Evolutionary conservation across 1,140 invertebrate species (phyloP).

Genomic region (Druon quercuslanigerum): DNA sequence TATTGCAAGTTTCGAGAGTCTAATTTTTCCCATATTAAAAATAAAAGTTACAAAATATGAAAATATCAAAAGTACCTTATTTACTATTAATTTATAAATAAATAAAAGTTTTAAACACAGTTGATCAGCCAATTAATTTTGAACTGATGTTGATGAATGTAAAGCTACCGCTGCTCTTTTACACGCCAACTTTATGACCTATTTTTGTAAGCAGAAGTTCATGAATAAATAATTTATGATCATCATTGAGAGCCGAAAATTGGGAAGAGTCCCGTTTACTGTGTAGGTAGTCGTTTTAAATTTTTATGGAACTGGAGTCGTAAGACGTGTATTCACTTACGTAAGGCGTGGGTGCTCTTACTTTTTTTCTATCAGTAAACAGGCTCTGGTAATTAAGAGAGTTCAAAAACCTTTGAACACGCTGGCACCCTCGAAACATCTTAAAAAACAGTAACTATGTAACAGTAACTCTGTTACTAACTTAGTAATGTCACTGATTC

Average conservation of each 20-base stretch:
- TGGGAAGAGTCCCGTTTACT: slow-evolving; percentile 12
- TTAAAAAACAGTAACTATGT: too few species aligned
- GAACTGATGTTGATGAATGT: too few species aligned
- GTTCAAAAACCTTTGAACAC: not conserved
- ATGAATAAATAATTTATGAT: slow-evolving; percentile 20
- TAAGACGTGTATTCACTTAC: not conserved
- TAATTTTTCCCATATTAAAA: not conserved
- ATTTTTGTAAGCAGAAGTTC: not conserved
- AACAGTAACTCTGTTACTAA: too few species aligned
- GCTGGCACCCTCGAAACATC: too few species aligned
- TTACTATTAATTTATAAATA: not conserved
- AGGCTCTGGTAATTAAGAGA: slow-evolving; percentile 18
- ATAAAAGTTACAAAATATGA: slow-evolving; percentile 2
- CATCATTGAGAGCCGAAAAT: slow-evolving; percentile 1
- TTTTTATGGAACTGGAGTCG: slow-evolving; percentile 3
- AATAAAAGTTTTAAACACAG: too few species aligned
- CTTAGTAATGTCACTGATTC: too few species aligned
- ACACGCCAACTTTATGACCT: too few species aligned
- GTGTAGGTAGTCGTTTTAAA: slow-evolving; percentile 14
- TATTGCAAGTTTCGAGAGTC: slow-evolving; percentile 1
- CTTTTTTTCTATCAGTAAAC: slow-evolving; percentile 13
- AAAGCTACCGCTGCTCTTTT: too few species aligned
- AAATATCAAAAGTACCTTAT: not conserved
- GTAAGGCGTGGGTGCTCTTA: slow-evolving; percentile 21
- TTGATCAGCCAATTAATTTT: too few species aligned